phyloP scores from a whole-genome alignment of 2,113 vertebrate species.

The Saguinus midas region DNA sequence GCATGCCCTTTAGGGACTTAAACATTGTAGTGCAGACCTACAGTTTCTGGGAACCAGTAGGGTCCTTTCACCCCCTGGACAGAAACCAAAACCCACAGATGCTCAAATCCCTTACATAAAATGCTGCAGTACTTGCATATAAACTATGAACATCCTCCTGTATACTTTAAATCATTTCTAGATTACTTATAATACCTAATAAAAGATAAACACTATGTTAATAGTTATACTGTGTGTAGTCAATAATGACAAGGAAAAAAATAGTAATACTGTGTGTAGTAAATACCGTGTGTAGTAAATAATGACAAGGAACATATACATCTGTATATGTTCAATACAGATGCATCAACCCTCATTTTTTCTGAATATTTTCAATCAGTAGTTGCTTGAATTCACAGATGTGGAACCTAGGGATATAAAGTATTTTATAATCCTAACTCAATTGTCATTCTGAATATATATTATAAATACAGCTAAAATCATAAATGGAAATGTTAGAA shows the following conservation, averaged over 20 bases:
- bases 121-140: background rate
- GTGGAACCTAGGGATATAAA: too few species aligned
- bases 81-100: background rate
- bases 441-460: background rate
- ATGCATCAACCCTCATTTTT: background rate
- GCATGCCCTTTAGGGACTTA: background rate
- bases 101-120: background rate
- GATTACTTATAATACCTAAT: background rate
- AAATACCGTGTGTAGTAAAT: background rate
- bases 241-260: background rate
- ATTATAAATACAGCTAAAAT: background rate
- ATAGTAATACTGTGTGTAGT: too few species aligned
- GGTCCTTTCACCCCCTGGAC: background rate
- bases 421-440: background rate
- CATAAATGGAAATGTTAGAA: background rate
- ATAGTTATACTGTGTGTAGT: background rate
- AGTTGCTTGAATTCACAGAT: background rate
- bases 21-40: background rate
- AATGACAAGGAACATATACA: background rate
- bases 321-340: background rate
- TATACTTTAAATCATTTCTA: background rate
- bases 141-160: background rate
- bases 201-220: background rate
- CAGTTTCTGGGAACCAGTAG: background rate
- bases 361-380: background rate